phyloP scores from a whole-genome alignment of 2,888 invertebrate genomes.

The Harpalus rubripes region DNA sequence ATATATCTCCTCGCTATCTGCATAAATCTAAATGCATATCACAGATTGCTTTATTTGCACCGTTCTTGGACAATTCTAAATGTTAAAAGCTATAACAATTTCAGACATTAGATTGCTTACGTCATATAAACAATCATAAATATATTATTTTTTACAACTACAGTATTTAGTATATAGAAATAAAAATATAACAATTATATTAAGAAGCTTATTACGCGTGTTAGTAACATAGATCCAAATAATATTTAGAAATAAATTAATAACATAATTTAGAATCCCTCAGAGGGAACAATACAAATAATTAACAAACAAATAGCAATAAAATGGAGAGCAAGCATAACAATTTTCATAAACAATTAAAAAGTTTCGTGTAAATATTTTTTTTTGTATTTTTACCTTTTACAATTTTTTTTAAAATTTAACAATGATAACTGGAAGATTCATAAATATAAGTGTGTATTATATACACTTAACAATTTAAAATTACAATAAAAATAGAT shows the following conservation, averaged over 20 bases:
- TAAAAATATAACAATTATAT: slow-evolving; percentile 30
- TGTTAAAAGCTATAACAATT: slow-evolving; percentile 58
- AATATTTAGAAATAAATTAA: slow-evolving; percentile 24
- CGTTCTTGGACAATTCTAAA: slow-evolving; percentile 50
- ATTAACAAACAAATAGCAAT: slow-evolving; percentile 21
- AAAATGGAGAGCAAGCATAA: slow-evolving; percentile 21
- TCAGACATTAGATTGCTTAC: slow-evolving; percentile 41
- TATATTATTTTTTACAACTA: slow-evolving; percentile 54
- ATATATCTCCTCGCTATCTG: slow-evolving; percentile 57
- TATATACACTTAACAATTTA: slow-evolving; percentile 39
- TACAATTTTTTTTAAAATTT: slow-evolving; percentile 9
- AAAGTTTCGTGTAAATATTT: slow-evolving; percentile 14
- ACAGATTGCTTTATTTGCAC: slow-evolving; percentile 63
- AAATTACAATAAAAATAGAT: slow-evolving; percentile 36
- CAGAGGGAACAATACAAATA: slow-evolving; percentile 15
- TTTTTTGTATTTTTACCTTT: slow-evolving; percentile 20
- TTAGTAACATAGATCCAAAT: slow-evolving; percentile 26
- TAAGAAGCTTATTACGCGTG: slow-evolving; percentile 17
- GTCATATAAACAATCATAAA: slow-evolving; percentile 40
- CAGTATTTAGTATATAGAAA: slow-evolving; percentile 33
- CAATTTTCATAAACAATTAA: slow-evolving; percentile 24
- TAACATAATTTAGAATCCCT: slow-evolving; percentile 20
- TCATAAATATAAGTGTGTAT: slow-evolving; percentile 24
- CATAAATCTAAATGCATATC: slow-evolving; percentile 58
- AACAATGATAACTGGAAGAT: slow-evolving; percentile 24